These are phyloP conservation scores for Chloropsis cyanopogon DNA, from an alignment of 2,113 vertebrate species.

Conservation along the genomic window DNA sequence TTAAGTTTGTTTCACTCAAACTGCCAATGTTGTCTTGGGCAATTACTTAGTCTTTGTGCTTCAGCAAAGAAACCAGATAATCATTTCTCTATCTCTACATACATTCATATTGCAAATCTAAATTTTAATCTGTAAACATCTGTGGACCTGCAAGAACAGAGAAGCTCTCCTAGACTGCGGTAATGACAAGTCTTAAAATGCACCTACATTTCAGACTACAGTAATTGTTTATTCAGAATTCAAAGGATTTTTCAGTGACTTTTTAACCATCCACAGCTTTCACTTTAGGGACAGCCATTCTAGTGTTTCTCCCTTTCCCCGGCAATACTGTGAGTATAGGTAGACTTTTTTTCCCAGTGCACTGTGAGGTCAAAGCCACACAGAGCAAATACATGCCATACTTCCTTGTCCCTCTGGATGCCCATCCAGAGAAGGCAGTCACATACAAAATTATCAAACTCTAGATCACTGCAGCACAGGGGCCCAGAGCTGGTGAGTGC, in stretches of 20 bases:
- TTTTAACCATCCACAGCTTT: not conserved
- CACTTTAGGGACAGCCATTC: not conserved
- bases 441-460: not conserved
- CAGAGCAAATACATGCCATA: rapidly evolving
- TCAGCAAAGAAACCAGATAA: not conserved
- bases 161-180: not conserved
- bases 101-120: not conserved
- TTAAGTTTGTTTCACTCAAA: not conserved
- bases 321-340: not conserved
- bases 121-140: not conserved
- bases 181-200: not conserved
- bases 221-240: not conserved
- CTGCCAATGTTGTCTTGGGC: not conserved
- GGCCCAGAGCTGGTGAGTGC: rapidly evolving
- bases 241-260: not conserved
- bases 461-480: not conserved
- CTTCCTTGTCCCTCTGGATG: not conserved
- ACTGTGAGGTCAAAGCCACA: not conserved
- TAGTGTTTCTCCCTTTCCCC: not conserved
- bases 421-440: not conserved
- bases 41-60: not conserved
- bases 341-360: not conserved
- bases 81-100: not conserved
- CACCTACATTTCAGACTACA: not conserved
- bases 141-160: not conserved